Evolutionary conservation across 2,888 invertebrate species (phyloP), one percentile per base, ranked within the genome.

Genomic region (Hirtodrosophila histrioides): DNA sequence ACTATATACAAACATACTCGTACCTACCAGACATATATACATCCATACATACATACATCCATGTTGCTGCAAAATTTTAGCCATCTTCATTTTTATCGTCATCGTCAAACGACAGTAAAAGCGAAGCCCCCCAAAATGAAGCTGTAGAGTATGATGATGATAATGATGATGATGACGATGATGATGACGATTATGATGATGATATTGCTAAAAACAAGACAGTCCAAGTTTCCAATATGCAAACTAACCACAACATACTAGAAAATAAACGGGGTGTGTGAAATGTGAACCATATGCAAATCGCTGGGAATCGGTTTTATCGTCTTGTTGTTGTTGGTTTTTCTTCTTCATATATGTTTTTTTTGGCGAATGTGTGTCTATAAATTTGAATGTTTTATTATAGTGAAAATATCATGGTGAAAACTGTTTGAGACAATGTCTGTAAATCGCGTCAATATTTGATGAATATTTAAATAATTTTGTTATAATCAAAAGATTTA

Each of bases 281-380:
- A 85, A 81, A 82, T 81, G 78, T 81, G 79, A 82, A 76, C 76
- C 79, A 81, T 71, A 81, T 81, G 85, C 78, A 82, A 81, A 81
- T 81, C 53, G 56, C 41, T 57, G 75, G 69, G 66, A 73, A 74
- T 60, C 50, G 69, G 44, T 49, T 45, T 57, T 54, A 56, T 56
- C 44, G 2, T 17, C 17, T 17, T 17, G 17, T 17, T 17, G 27
- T 44, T 56, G 23, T 51, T 37, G 31, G 39, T 56, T 43, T 49
- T 41, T 35, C 2, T 10, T 29, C 2, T 6, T 33, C 23, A 12
- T 40, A 11, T 45, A 46, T 49, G 41, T 23, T 10, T n/a, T 23
- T 64, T 66, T 73, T 48, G 56, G 45, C 60, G 54, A 74, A 74
- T 70, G 68, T 71, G 71, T 81, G 65, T 66, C 62, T 69, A 78